Conservation (phyloP, 2,888 invertebrate genomes). For the Phoronis australis region DNA sequence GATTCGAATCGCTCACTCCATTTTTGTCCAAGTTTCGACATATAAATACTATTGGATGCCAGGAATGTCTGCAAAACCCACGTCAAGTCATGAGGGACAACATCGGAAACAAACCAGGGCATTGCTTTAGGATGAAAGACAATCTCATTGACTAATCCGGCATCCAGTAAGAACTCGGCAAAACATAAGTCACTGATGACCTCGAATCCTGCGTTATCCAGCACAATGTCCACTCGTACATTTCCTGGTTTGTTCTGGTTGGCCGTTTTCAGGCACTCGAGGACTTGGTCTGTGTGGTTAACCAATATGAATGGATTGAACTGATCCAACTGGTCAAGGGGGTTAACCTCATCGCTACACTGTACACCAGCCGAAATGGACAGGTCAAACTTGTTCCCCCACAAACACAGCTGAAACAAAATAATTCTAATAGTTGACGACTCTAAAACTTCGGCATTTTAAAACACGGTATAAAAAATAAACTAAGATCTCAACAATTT, state of each 20-base stretch:
- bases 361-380: slow-evolving; percentile 72
- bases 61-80: slow-evolving; percentile 60
- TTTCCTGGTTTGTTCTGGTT: slow-evolving; percentile 12
- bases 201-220: slow-evolving; percentile 94
- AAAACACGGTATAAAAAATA: too few relatives aligned
- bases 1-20: slow-evolving; percentile 59
- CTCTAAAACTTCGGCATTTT: too few relatives aligned
- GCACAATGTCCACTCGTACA: slow-evolving; percentile 56
- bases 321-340: slow-evolving; percentile 58
- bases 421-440: too few relatives aligned
- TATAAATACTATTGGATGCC: slow-evolving; percentile 20
- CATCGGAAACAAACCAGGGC: slow-evolving; percentile 96
- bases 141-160: slow-evolving; percentile 62
- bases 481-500: too few relatives aligned
- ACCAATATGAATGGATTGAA: slow-evolving; percentile 62
- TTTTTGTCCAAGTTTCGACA: slow-evolving; percentile 44
- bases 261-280: slow-evolving; percentile 51
- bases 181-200: slow-evolving; percentile 82
- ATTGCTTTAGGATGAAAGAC: slow-evolving; percentile 79
- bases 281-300: slow-evolving; percentile 61
- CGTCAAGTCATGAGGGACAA: slow-evolving; percentile 68
- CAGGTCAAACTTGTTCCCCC: slow-evolving; percentile 94
- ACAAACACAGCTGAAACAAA: slow-evolving; percentile 62
- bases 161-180: slow-evolving; percentile 70
- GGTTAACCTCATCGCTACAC: slow-evolving; percentile 58